Conservation (phyloP, 2,888 invertebrate genomes). For the Cephonodes hylas region DNA sequence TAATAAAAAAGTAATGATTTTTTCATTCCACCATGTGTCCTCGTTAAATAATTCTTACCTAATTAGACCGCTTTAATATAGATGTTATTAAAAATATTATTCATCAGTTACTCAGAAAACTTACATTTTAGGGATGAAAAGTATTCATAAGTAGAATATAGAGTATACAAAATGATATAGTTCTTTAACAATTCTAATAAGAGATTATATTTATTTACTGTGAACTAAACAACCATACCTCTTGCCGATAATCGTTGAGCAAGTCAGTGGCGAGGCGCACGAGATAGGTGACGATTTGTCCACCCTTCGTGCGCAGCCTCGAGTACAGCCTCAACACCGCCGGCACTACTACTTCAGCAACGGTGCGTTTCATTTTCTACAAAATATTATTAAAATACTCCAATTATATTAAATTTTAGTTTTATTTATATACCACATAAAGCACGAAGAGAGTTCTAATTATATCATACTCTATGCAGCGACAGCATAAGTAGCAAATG, state of each 20-base stretch:
- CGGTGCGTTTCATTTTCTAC: conserved; percentile 83
- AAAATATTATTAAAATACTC: conserved; percentile 25
- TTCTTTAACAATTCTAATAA: neutral
- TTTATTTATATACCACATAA: neutral
- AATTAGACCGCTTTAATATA: too few species aligned
- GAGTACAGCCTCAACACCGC: conserved; percentile 83
- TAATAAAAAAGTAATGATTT: too few species aligned
- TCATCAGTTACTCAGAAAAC: too few species aligned
- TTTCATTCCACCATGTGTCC: too few species aligned
- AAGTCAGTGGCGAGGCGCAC: conserved; percentile 73
- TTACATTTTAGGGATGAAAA: too few species aligned
- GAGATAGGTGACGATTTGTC: conserved; percentile 68
- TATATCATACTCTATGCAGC: too few species aligned
- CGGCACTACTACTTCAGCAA: conserved; percentile 85
- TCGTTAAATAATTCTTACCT: too few species aligned
- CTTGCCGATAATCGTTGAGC: conserved; percentile 72
- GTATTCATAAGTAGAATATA: too few species aligned
- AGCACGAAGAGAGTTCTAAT: too few species aligned
- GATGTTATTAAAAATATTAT: too few species aligned
- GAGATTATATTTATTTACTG: neutral
- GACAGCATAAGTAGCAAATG: too few species aligned
- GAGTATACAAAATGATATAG: too few species aligned
- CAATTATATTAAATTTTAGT: neutral
- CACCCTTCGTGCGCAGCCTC: conserved; percentile 71
- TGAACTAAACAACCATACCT: conserved; percentile 45